Evolutionary conservation across 1,140 invertebrate species (phyloP), one percentile per base, ranked within the genome.

Genomic region (Anadara kagoshimensis): DNA sequence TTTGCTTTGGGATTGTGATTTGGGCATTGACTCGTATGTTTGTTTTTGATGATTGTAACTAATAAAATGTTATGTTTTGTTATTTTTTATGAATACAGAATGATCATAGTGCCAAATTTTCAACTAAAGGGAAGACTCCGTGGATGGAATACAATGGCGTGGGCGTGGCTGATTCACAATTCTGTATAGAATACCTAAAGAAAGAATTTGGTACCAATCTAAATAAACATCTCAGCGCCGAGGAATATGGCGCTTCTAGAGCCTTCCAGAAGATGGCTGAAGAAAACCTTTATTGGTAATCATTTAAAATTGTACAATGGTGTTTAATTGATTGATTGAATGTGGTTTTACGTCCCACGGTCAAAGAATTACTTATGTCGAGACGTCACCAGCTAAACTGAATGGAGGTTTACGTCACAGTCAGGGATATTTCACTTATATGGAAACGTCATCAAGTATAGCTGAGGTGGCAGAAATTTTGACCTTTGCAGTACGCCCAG

Each of bases 61-160:
- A n/a, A n/a, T n/a, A 36, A 36, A 7, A 36, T 36, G 29, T 3
- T 36, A 36, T 36, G 29, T 36, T n/a, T 49, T 49, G 14, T 4
- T 49, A 18, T 49, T 0, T 7, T 62, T 7, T 36, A 10, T 44
- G n/a, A 24, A 20, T 51, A n/a, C 58, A 87, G 86, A 86, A 83
- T 73, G 82, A 84, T 58, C 83, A 84, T 63, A 65, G 69, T 16
- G 75, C 67, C 7, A 74, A 69, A 20, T 83, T 87, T 67, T 88
- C 86, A 20, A 79, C 73, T 16, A 88, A 88, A 73, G 81, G 84
- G 0, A 87, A 87, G 70, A 86, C 81, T 11, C 90, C 91, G 0
- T 91, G 90, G 90, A 90, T 91, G 45, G 84, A 83, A 10, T 82
- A 87, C 54, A 90, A 91, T 73, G 90, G 89, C 0, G 63, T 85